phyloP scores from a whole-genome alignment of 2,797 vertebrate species.

The Rachycentron canadum region DNA sequence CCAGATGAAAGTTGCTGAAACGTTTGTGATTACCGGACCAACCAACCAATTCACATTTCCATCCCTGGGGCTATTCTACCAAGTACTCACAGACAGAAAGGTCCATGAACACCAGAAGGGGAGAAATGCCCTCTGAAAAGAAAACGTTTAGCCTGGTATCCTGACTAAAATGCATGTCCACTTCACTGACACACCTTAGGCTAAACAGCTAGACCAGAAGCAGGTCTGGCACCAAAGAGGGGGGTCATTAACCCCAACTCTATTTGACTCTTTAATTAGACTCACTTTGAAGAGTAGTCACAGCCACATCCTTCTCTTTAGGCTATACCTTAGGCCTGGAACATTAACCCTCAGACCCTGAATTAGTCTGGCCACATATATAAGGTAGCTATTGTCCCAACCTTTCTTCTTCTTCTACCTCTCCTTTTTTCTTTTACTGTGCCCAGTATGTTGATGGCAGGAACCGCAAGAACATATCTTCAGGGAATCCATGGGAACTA shows the following conservation, averaged over 20 bases:
- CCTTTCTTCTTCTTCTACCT: not conserved
- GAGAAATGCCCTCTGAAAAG: not conserved
- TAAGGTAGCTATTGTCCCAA: slow-evolving; percentile 18
- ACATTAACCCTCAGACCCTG: slow-evolving; percentile 43
- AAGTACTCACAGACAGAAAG: no score
- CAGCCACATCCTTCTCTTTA: slow-evolving; percentile 42
- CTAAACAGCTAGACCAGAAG: slow-evolving; percentile 41
- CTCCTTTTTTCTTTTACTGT: not conserved
- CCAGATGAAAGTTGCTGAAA: not conserved
- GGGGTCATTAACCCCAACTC: slow-evolving; percentile 58
- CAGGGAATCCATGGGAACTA: not conserved
- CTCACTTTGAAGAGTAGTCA: slow-evolving; percentile 66
- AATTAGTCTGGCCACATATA: slow-evolving; percentile 31
- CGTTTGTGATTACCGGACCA: not conserved
- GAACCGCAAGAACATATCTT: not conserved
- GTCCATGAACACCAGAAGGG: not conserved
- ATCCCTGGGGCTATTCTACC: not conserved
- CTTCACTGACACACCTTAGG: slow-evolving; percentile 45
- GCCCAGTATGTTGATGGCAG: not conserved
- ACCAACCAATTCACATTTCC: not conserved
- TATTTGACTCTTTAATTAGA: slow-evolving; percentile 67
- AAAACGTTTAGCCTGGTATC: not conserved
- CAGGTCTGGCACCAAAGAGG: slow-evolving; percentile 48
- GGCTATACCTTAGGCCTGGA: slow-evolving; percentile 54
- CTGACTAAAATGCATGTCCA: slow-evolving; percentile 14